Evolutionary conservation across 2,113 vertebrate species (phyloP).

Genomic region (Muntiacus reevesi): DNA sequence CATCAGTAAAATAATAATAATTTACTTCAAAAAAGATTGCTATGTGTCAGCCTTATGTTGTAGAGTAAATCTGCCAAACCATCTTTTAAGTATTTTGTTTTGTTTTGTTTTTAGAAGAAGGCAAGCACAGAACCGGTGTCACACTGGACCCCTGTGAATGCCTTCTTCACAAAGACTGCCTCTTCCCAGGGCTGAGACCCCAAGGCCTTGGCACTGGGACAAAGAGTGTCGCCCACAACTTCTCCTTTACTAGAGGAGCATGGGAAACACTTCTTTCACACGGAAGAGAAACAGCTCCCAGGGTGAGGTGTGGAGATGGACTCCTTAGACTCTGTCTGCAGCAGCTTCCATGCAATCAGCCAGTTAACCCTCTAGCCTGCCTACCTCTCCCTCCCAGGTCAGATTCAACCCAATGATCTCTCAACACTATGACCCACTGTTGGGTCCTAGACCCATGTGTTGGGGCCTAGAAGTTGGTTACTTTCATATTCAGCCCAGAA

Average conservation of each 20-base stretch:
- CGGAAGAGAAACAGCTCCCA: neutral
- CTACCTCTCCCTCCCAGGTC: neutral
- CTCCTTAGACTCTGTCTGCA: neutral
- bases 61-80: neutral
- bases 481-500: neutral
- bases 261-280: neutral
- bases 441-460: neutral
- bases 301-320: neutral
- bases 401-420: neutral
- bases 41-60: neutral
- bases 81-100: neutral
- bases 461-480: too few relatives aligned
- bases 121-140: neutral
- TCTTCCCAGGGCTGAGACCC: neutral
- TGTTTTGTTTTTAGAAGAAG: neutral
- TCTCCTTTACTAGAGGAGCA: neutral
- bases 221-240: neutral
- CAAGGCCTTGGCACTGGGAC: neutral
- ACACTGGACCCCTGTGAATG: neutral
- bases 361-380: too few relatives aligned
- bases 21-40: neutral
- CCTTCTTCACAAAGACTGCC: neutral
- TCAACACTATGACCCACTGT: too few relatives aligned
- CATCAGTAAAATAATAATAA: neutral
- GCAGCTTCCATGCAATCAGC: fast-evolving